Conservation (phyloP, 35 echinoderm and acorn worm species). For the Apostichopus californicus region DNA sequence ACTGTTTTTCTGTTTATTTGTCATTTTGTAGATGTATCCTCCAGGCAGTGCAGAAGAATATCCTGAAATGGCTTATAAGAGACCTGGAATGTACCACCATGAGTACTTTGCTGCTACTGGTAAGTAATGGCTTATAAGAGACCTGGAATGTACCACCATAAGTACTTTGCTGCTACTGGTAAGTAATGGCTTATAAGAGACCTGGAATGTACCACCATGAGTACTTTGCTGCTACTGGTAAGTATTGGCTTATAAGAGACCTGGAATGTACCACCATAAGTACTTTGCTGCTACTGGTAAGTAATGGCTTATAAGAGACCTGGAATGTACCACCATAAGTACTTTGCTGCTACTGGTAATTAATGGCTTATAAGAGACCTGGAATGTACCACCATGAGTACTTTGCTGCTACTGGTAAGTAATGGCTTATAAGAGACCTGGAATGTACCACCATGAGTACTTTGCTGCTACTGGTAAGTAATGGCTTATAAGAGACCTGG, state of each 20-base stretch:
- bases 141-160: too few relatives aligned
- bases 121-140: not conserved
- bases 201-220: too few relatives aligned
- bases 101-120: too few relatives aligned
- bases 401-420: not conserved
- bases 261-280: conserved; percentile 29
- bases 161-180: too few relatives aligned
- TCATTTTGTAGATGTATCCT: conserved; percentile 18
- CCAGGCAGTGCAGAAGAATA: conserved; percentile 33
- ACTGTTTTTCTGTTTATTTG: too few relatives aligned
- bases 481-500: not conserved
- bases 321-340: conserved; percentile 29
- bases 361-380: not conserved
- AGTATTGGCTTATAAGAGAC: not conserved
- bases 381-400: conserved; percentile 37
- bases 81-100: too few relatives aligned
- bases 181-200: too few relatives aligned
- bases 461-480: too few relatives aligned
- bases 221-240: too few relatives aligned
- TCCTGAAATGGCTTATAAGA: conserved; percentile 6
- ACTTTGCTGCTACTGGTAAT: not conserved
- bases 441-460: too few relatives aligned
- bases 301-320: not conserved
- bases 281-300: not conserved
- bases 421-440: not conserved